Conservation (phyloP, 2,797 vertebrate genomes). For the Chrosomus eos region DNA sequence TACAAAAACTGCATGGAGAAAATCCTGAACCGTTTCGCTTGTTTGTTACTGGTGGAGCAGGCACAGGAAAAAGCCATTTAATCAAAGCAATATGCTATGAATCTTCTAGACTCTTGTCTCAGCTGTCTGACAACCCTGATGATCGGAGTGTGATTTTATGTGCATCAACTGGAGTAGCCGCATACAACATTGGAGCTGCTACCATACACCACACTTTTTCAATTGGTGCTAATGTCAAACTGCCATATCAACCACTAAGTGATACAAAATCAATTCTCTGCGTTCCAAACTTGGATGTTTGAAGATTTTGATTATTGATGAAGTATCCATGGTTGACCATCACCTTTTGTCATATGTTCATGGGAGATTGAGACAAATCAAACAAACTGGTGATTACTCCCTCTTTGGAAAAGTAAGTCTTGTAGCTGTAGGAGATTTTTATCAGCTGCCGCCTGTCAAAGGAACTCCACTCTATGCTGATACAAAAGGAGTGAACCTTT, state of each 20-base stretch:
- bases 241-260: neutral
- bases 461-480: constrained; percentile 23
- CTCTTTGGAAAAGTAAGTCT: too few species aligned
- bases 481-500: constrained; percentile 13
- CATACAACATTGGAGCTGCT: neutral
- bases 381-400: neutral
- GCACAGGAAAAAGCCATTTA: too few species aligned
- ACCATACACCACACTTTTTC: neutral
- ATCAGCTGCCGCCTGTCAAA: neutral
- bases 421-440: too few species aligned
- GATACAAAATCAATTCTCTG: neutral
- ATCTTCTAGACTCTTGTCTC: neutral
- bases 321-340: neutral
- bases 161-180: neutral
- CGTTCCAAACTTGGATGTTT: neutral
- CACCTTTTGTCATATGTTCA: neutral
- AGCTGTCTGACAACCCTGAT: neutral
- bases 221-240: neutral
- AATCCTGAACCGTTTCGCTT: too few species aligned
- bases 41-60: too few species aligned
- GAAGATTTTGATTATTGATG: neutral
- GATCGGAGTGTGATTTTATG: neutral
- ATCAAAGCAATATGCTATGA: neutral
- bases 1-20: too few species aligned
- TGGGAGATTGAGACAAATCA: neutral